Evolutionary conservation across 2,888 invertebrate genomes (phyloP).

Genomic region (Drosophila paranaensis): DNA sequence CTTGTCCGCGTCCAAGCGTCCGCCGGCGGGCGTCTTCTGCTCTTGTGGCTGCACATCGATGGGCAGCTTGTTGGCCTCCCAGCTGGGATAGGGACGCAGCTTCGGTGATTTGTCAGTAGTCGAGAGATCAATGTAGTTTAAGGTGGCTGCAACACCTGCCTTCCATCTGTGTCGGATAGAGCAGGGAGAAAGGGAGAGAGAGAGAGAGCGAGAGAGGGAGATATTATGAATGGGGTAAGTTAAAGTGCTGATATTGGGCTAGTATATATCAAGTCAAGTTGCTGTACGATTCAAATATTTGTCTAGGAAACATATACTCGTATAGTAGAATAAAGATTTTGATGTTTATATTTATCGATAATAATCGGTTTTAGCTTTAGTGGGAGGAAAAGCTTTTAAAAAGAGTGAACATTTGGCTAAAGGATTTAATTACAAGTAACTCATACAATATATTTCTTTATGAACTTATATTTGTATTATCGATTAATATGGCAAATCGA

Average conservation of each 20-base stretch:
- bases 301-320: no score
- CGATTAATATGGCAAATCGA: no score
- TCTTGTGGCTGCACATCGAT: constrained; percentile 85
- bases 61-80: constrained; percentile 91
- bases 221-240: no score
- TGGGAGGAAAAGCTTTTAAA: background rate
- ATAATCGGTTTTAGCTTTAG: background rate
- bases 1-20: constrained; percentile 82
- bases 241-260: no score
- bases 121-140: constrained; percentile 88
- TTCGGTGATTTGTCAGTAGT: constrained; percentile 88
- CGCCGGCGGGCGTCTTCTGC: constrained; percentile 76
- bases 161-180: constrained; percentile 86
- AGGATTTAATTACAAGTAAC: background rate
- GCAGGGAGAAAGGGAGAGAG: background rate
- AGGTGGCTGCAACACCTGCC: constrained; percentile 89
- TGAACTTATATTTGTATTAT: background rate
- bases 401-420: background rate
- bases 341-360: background rate
- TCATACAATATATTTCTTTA: background rate
- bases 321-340: no score
- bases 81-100: constrained; percentile 91
- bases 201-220: no score
- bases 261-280: no score
- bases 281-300: no score